Evolutionary conservation across 2,888 invertebrate genomes (phyloP).

Genomic region (Cylloceria caligata): DNA sequence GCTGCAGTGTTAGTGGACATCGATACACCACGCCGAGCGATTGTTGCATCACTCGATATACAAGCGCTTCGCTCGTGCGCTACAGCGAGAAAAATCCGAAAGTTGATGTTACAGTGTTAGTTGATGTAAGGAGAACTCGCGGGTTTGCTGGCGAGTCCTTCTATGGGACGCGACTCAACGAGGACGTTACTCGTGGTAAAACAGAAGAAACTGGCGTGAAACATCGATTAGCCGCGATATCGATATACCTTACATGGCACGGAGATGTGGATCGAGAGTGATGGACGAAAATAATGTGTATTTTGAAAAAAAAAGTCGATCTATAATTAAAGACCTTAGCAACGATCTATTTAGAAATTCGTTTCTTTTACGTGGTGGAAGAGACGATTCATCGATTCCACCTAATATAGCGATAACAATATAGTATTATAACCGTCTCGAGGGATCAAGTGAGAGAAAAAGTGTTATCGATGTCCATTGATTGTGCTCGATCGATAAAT

Average conservation of each 20-base stretch:
- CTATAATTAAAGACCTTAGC: slow-evolving; percentile 33
- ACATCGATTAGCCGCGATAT: slow-evolving; percentile 60
- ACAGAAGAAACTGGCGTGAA: slow-evolving; percentile 60
- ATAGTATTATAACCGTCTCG: slow-evolving; percentile 1
- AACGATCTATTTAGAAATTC: slow-evolving; percentile 28
- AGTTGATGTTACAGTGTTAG: background rate
- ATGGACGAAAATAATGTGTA: slow-evolving; percentile 52
- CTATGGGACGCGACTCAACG: slow-evolving; percentile 21
- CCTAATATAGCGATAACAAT: slow-evolving; percentile 40
- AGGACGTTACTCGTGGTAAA: slow-evolving; percentile 31
- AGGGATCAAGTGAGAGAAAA: background rate
- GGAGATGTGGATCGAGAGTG: slow-evolving; percentile 9
- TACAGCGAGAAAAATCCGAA: slow-evolving; percentile 4
- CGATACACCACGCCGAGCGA: slow-evolving; percentile 32
- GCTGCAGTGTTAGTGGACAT: slow-evolving; percentile 70
- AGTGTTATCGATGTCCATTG: slow-evolving; percentile 2
- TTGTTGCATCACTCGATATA: slow-evolving; percentile 68
- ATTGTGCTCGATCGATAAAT: slow-evolving; percentile 8
- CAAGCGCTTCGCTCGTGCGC: slow-evolving; percentile 15
- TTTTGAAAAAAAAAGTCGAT: slow-evolving; percentile 22
- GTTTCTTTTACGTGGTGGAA: background rate
- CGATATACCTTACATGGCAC: slow-evolving; percentile 45
- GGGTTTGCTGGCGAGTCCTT: slow-evolving; percentile 17
- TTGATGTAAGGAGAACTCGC: slow-evolving; percentile 6
- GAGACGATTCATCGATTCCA: background rate